phyloP scores from a whole-genome alignment of 1,140 invertebrate genomes.

The Musca domestica region DNA sequence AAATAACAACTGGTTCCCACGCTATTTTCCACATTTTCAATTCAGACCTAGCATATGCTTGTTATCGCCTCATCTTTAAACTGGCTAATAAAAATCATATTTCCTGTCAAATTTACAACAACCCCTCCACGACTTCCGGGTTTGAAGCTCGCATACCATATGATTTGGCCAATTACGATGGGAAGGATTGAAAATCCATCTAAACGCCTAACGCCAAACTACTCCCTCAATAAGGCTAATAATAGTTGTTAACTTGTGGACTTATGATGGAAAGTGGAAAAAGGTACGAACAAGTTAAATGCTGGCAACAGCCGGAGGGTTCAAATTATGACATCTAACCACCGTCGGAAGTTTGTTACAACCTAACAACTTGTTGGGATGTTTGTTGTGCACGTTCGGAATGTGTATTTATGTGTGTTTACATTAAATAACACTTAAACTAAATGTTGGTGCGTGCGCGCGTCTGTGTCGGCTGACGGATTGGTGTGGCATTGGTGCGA shows the following conservation, averaged over 20 bases:
- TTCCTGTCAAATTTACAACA: too few species aligned
- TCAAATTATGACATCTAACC: neutral
- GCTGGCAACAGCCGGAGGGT: neutral
- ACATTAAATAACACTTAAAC: constrained; percentile 2
- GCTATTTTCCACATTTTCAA: too few species aligned
- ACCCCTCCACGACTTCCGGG: neutral
- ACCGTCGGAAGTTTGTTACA: neutral
- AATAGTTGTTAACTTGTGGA: neutral
- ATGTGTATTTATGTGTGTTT: neutral
- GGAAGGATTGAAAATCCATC: constrained; percentile 7
- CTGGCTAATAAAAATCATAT: too few species aligned
- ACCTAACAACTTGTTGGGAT: constrained; percentile 8
- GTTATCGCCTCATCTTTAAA: too few species aligned
- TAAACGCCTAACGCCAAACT: neutral
- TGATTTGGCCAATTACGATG: neutral
- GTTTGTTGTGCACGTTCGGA: neutral
- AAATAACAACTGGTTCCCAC: too few species aligned
- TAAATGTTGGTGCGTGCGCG: constrained; percentile 14
- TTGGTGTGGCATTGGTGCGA: neutral
- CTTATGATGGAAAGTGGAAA: too few species aligned
- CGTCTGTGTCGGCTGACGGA: neutral
- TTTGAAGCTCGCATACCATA: neutral
- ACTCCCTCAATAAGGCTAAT: constrained; percentile 3
- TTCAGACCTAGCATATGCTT: too few species aligned
- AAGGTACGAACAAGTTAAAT: neutral